Evolutionary conservation across 2,888 invertebrate species (phyloP).

Genomic region (Melieria picta): DNA sequence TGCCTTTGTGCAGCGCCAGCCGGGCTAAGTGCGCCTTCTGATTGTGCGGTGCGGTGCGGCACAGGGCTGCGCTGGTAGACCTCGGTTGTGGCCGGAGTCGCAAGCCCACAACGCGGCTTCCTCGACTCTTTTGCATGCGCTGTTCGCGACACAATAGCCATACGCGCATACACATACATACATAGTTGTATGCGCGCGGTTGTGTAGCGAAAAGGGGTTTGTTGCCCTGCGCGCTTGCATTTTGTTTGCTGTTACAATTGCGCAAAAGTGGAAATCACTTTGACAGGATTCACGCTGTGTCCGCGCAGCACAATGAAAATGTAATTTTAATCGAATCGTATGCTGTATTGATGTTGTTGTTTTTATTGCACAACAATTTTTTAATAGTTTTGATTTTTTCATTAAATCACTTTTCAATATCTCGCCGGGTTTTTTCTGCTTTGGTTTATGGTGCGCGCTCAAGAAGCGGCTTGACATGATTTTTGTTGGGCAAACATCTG

Average conservation of each 20-base stretch:
- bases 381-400: constrained; percentile 12
- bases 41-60: constrained; percentile 13
- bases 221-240: too few species aligned
- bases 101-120: constrained; percentile 53
- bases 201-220: too few species aligned
- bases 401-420: constrained; percentile 9
- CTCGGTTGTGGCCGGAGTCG: constrained; percentile 58
- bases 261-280: constrained; percentile 44
- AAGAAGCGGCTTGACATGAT: constrained; percentile 19
- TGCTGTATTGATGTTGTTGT: constrained; percentile 3
- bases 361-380: constrained; percentile 1
- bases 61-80: constrained; percentile 60
- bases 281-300: constrained; percentile 55
- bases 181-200: background rate
- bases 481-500: constrained; percentile 29
- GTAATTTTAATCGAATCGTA: constrained; percentile 36
- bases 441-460: too few species aligned
- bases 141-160: background rate
- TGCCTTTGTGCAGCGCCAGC: too few species aligned
- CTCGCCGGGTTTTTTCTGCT: background rate
- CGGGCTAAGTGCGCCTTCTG: too few species aligned
- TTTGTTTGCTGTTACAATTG: constrained; percentile 32
- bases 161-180: background rate
- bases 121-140: constrained; percentile 31
- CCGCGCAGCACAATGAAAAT: constrained; percentile 25